Conservation (phyloP, 2,888 invertebrate species). For the Dolomedes plantarius region DNA sequence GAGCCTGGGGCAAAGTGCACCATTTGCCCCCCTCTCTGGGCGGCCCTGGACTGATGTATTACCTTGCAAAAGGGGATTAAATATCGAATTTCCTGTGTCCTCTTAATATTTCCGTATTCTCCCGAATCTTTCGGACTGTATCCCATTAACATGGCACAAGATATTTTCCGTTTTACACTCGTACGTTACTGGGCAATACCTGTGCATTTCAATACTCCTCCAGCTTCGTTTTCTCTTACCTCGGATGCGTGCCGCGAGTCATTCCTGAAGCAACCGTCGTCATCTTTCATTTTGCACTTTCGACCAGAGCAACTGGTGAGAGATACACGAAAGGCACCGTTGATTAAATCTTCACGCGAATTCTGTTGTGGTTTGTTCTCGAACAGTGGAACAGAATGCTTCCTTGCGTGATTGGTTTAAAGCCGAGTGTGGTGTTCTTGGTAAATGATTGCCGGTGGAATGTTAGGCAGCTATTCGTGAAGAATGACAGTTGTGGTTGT, state of each 20-base stretch:
- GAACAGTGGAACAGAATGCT: background rate
- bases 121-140: too few species aligned
- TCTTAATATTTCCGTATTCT: too few species aligned
- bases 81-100: too few species aligned
- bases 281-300: slow-evolving; percentile 46
- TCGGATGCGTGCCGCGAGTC: slow-evolving; percentile 10
- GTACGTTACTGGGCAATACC: too few species aligned
- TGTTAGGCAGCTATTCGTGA: slow-evolving; percentile 1
- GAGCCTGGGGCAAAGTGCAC: too few species aligned
- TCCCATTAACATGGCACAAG: too few species aligned
- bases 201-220: too few species aligned
- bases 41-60: too few species aligned
- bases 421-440: slow-evolving; percentile 4
- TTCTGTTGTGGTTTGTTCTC: slow-evolving; percentile 35
- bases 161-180: too few species aligned
- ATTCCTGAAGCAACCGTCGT: slow-evolving; percentile 4
- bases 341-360: slow-evolving; percentile 70
- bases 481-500: background rate
- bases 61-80: too few species aligned
- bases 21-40: too few species aligned
- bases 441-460: slow-evolving; percentile 28
- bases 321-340: slow-evolving; percentile 36
- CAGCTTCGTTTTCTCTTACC: too few species aligned
- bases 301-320: slow-evolving; percentile 58
- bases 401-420: slow-evolving; percentile 22